Evolutionary conservation across 2,888 invertebrate genomes (phyloP), one percentile per base, ranked within the genome.

Genomic region (Leptinotarsa rubiginosa): DNA sequence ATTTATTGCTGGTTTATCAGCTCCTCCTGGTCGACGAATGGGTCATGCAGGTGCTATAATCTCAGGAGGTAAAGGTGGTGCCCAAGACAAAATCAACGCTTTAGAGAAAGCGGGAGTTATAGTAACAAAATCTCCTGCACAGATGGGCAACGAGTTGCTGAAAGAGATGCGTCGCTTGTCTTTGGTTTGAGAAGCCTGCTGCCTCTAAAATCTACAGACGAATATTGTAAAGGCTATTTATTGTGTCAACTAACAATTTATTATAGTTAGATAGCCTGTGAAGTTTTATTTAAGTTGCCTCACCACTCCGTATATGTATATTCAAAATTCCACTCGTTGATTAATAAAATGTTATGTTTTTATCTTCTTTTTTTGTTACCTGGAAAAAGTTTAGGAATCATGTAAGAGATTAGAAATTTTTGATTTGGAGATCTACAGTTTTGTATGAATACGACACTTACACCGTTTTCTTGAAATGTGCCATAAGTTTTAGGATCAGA

Each of bases 41-140:
- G 99, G 99, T 62, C 99, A 99, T 88, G 99, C 99, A 76, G 99
- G 99, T 81, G 99, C 99, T 80, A 99, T 99, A 84, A 99, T 99
- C 86, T 97, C 98, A 1, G 99, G 99, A 18, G 99, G 99, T 68
- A 98, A 98, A 88, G 99, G 99, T 78, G 98, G 97, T 71, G 99
- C 99, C 74, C 94, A 96, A 89, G 98, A 98, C 86, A 99, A 99
- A 90, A 99, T 99, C 81, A 94, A 95, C 84, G 98, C 99, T 74
- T 89, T 99, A 77, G 95, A 95, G 89, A 94, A 93, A 87, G 98
- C 98, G 79, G 96, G 97, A 82, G 98, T 98, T 25, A 93, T 96
- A 84, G 98, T 99, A 15, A 96, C 97, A 52, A 94, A 94, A 88
- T 98, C 97, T 81, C 98, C 98, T 16, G 98, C 98, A 78, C 95